Conservation (phyloP, 2,888 invertebrate species). For the Cylindroiulus punctatus region DNA sequence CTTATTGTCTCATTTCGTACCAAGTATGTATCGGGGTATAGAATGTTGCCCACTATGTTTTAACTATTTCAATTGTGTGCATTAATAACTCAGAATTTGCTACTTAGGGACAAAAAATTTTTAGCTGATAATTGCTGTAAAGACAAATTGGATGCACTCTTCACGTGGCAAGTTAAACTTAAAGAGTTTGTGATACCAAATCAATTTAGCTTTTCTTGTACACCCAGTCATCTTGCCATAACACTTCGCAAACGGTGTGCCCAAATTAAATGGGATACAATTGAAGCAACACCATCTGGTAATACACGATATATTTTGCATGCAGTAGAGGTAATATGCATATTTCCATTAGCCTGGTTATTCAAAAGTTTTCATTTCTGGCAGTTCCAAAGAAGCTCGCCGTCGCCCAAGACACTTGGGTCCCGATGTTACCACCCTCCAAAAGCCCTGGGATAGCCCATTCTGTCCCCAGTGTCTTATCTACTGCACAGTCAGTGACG, state of each 20-base stretch:
- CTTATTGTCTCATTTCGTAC: slow-evolving; percentile 5
- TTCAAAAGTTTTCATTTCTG: background rate
- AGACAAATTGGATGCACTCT: slow-evolving; percentile 8
- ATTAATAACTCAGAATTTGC: background rate
- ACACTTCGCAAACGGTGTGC: slow-evolving; percentile 16
- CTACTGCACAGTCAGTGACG: background rate
- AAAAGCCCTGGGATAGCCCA: background rate
- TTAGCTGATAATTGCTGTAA: background rate
- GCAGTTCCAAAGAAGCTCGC: background rate
- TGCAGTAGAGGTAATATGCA: background rate
- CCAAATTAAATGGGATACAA: slow-evolving; percentile 50
- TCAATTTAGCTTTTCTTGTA: background rate
- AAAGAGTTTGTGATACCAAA: slow-evolving; percentile 49
- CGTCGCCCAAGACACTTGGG: slow-evolving; percentile 42
- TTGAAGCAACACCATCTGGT: slow-evolving; percentile 35
- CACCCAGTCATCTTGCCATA: background rate
- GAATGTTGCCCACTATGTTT: background rate
- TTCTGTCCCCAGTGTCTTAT: background rate
- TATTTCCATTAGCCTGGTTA: background rate
- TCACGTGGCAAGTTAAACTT: slow-evolving; percentile 31
- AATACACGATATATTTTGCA: background rate
- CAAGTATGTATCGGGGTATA: background rate
- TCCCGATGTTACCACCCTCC: slow-evolving; percentile 31
- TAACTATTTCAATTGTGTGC: background rate
- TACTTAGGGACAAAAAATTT: slow-evolving; percentile 48